Conservation (phyloP, 1,140 invertebrate species). For the Hermetia illucens region DNA sequence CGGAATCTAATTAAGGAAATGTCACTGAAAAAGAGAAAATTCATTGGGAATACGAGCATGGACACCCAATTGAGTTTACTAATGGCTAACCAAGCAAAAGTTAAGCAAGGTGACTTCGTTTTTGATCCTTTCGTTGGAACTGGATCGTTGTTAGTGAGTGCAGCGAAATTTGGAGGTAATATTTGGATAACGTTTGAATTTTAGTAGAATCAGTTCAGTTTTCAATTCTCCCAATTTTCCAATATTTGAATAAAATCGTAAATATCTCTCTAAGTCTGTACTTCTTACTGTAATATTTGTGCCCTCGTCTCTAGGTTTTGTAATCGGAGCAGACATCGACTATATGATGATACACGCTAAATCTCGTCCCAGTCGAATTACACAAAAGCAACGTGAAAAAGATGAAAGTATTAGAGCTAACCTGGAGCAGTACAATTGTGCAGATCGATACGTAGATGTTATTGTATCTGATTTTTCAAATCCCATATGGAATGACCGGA, state of each 20-base stretch:
- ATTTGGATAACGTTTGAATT: too few species aligned
- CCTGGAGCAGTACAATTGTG: constrained; percentile 71
- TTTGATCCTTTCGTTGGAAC: constrained; percentile 93
- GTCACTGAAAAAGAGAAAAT: constrained; percentile 78
- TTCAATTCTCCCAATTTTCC: too few species aligned
- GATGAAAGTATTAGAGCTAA: constrained; percentile 80
- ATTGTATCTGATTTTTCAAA: constrained; percentile 80
- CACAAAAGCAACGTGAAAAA: constrained; percentile 58
- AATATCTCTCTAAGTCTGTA: too few species aligned
- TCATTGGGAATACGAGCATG: constrained; percentile 97
- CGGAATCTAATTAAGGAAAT: constrained; percentile 61
- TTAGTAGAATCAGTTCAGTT: background rate
- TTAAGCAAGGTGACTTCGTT: constrained; percentile 57
- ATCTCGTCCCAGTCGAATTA: constrained; percentile 62
- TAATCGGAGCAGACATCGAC: constrained; percentile 87
- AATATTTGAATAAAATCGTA: too few species aligned
- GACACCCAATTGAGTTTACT: constrained; percentile 81
- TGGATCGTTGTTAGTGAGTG: constrained; percentile 80
- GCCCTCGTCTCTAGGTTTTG: constrained; percentile 56
- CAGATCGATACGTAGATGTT: constrained; percentile 68
- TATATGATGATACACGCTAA: constrained; percentile 82
- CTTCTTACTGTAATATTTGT: too few species aligned
- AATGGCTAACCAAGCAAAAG: constrained; percentile 86
- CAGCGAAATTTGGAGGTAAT: constrained; percentile 74
- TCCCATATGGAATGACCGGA: constrained; percentile 54